Base-by-base conservation (phyloP, 1,140 invertebrate genomes). In the Eupristina koningsbergeri region DNA sequence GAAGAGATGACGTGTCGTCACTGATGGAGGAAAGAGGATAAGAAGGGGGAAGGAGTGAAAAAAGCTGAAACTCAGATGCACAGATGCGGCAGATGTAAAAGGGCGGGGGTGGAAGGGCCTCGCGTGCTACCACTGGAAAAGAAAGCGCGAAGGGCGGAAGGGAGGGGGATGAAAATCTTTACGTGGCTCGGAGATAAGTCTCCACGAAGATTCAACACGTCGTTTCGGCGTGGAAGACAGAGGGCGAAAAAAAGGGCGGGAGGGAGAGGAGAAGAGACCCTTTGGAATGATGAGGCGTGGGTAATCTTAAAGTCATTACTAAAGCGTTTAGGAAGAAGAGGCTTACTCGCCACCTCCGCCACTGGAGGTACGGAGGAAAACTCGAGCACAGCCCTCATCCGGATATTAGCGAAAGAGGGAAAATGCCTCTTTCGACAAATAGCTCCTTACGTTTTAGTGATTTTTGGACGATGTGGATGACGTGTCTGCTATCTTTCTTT, bases 61-160 rank as follows among this genome's bases (percentile, higher is more conserved):
- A 88, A 89, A 88, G 87, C 87, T 86, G 85, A 86, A 88, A 87
- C 86, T 81, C 86, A 87, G 88, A 91, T 89, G 89, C 90, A 90
- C 91, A 92, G 89, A 91, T 91, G 90, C 88, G 88, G 87, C 90
- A 90, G 90, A 92, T 91, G 89, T 87, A 89, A 89, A 78, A 6
- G 45, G 64, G 26, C 36, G 29, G 19, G 45, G 53, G 5, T 29
- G 36, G 5, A 39, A 63, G 45, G 0, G 11, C 45, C 17, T 67
- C 47, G 41, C n/a, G 13, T 19, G 17, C 22, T 34, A 50, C 3
- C 29, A 19, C 22, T 61, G 29, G 36, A 64, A 50, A 31, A 29
- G 13, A 61, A 53, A 34, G n/a, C n/a, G n/a, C n/a, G n/a, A n/a
- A n/a, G n/a, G n/a, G n/a, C n/a, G 8, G 3, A 22, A 47, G 34